These are phyloP conservation scores for Trachops cirrhosus DNA, from an alignment of 2,797 vertebrate species.

Conservation along the genomic window DNA sequence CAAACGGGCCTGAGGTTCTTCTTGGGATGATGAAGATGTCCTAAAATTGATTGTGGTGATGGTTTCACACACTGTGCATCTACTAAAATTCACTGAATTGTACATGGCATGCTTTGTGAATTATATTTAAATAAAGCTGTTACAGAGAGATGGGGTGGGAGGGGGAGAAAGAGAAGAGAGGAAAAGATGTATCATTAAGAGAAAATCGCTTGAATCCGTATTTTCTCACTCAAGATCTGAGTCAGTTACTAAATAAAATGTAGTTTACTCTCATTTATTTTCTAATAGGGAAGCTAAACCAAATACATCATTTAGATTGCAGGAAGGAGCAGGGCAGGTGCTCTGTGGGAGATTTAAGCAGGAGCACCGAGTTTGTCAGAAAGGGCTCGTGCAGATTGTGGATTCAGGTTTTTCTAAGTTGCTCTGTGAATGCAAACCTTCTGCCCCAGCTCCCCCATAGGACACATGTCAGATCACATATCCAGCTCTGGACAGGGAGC, in stretches of 20 bases:
- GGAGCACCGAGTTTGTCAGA: neutral
- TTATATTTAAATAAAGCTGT: neutral
- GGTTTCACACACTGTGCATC: neutral
- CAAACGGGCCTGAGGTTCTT: neutral
- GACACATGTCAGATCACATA: neutral
- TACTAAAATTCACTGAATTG: neutral
- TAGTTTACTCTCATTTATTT: neutral
- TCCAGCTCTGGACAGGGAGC: neutral
- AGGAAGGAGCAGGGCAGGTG: neutral
- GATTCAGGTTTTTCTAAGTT: neutral
- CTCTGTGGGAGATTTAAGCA: neutral
- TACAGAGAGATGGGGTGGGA: neutral
- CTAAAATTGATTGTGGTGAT: neutral
- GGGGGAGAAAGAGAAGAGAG: no score
- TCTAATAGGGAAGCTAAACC: neutral
- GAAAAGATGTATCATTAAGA: neutral
- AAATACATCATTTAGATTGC: neutral
- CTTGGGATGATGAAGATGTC: neutral
- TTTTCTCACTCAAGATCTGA: neutral
- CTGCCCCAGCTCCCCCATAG: neutral
- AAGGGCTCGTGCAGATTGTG: accelerated
- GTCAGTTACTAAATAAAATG: neutral
- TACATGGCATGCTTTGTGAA: neutral
- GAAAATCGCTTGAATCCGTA: neutral
- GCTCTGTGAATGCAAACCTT: neutral